Conservation (phyloP, 2,113 vertebrate genomes). For the Calonectris borealis region DNA sequence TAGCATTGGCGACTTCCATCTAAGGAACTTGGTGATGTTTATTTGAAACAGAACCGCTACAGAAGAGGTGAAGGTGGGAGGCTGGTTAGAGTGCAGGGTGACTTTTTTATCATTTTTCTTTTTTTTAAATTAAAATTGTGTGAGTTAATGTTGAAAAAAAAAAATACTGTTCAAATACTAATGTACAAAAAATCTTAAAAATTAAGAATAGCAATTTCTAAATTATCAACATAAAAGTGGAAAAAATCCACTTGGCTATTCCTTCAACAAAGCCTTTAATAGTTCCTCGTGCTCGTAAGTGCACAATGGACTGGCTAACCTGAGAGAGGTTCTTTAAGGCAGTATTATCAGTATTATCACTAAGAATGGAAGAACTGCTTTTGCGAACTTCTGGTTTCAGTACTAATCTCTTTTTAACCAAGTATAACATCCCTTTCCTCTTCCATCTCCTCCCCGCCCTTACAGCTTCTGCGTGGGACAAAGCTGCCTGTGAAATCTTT, state of each 20-base stretch:
- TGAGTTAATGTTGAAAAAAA: not conserved
- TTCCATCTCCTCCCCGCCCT: not conserved
- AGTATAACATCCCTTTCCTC: not conserved
- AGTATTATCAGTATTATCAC: not conserved
- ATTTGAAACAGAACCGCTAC: not conserved
- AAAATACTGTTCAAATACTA: not conserved
- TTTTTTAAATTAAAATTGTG: not conserved
- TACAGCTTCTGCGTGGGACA: not conserved
- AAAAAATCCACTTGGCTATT: not conserved
- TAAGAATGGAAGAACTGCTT: not conserved
- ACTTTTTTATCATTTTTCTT: not conserved
- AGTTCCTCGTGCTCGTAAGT: not conserved
- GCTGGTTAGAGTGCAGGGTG: not conserved
- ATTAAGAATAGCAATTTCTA: not conserved
- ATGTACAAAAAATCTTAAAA: not conserved
- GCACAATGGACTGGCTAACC: not conserved
- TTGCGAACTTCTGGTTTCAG: not conserved
- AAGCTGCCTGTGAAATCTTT: not conserved
- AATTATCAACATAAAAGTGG: not conserved
- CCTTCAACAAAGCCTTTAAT: not conserved
- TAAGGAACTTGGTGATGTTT: not conserved
- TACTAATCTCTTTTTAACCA: not conserved
- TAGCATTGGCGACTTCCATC: not conserved
- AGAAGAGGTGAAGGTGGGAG: fast-evolving
- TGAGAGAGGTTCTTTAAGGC: not conserved